Evolutionary conservation across 1,140 invertebrate genomes (phyloP).

Genomic region (Andricus grossulariae): DNA sequence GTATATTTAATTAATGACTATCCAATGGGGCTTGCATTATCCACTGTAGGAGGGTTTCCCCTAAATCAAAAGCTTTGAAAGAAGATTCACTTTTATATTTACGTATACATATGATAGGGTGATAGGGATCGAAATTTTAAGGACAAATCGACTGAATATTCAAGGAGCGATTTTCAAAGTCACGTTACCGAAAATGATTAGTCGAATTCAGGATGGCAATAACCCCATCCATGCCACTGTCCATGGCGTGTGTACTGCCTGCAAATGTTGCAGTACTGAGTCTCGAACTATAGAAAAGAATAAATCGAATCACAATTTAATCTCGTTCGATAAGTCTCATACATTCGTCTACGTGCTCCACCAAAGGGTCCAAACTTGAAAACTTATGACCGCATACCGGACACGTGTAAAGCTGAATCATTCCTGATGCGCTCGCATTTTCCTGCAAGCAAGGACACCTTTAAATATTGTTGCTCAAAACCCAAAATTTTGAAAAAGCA

Average conservation of each 20-base stretch:
- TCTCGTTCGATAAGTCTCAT: background rate
- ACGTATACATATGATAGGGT: too few relatives aligned
- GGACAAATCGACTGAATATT: too few relatives aligned
- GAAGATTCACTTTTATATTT: too few relatives aligned
- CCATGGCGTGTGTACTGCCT: background rate
- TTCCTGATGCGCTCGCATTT: background rate
- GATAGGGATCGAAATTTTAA: too few relatives aligned
- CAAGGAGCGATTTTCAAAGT: too few relatives aligned
- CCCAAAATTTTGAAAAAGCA: too few relatives aligned
- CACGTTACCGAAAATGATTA: background rate
- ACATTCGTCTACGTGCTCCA: background rate
- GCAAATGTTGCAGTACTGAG: constrained; percentile 23
- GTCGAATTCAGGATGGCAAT: constrained; percentile 31
- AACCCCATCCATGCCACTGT: constrained; percentile 29
- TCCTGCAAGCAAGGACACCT: background rate
- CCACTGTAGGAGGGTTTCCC: too few relatives aligned
- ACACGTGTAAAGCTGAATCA: background rate
- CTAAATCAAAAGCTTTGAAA: too few relatives aligned
- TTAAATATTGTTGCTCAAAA: too few relatives aligned
- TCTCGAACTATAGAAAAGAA: background rate
- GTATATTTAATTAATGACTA: too few relatives aligned
- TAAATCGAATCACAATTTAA: background rate
- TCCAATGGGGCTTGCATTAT: too few relatives aligned
- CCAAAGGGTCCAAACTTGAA: constrained; percentile 3
- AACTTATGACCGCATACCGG: background rate